phyloP scores from a whole-genome alignment of 2,888 invertebrate genomes.

The Eledona agricola region DNA sequence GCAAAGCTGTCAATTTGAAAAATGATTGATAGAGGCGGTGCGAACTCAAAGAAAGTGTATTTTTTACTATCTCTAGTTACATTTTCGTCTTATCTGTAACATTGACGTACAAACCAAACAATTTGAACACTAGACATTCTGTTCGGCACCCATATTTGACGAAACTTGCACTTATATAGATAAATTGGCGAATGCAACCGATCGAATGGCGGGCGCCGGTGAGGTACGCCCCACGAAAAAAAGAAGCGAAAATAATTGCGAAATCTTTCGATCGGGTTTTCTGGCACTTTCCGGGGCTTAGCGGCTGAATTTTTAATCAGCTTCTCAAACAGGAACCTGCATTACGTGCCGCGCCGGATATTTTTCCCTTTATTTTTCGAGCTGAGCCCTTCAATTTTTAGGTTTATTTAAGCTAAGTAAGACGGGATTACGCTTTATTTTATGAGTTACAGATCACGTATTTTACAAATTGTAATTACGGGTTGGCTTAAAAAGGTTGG shows the following conservation, averaged over 20 bases:
- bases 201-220: slow-evolving; percentile 34
- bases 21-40: slow-evolving; percentile 57
- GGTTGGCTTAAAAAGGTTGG: slow-evolving; percentile 34
- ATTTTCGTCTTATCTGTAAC: slow-evolving; percentile 43
- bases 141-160: slow-evolving; percentile 34
- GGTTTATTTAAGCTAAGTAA: slow-evolving; percentile 44
- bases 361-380: slow-evolving; percentile 56
- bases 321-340: slow-evolving; percentile 60
- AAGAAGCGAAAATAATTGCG: slow-evolving; percentile 60
- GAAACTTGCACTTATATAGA: slow-evolving; percentile 5
- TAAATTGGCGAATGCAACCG: slow-evolving; percentile 13
- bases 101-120: slow-evolving; percentile 41
- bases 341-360: slow-evolving; percentile 41
- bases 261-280: slow-evolving; percentile 60
- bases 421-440: slow-evolving; percentile 46
- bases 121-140: slow-evolving; percentile 35
- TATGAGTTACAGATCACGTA: slow-evolving; percentile 37
- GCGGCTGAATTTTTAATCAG: slow-evolving; percentile 63
- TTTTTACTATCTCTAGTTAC: slow-evolving; percentile 33
- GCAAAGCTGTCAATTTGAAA: slow-evolving; percentile 54
- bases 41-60: slow-evolving; percentile 43
- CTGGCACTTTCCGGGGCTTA: slow-evolving; percentile 61
- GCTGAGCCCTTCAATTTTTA: slow-evolving; percentile 56
- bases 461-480: slow-evolving; percentile 40
- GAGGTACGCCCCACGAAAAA: slow-evolving; percentile 42